These are phyloP conservation scores for Solea senegalensis DNA, from an alignment of 2,113 vertebrate genomes.

Conservation along the genomic window DNA sequence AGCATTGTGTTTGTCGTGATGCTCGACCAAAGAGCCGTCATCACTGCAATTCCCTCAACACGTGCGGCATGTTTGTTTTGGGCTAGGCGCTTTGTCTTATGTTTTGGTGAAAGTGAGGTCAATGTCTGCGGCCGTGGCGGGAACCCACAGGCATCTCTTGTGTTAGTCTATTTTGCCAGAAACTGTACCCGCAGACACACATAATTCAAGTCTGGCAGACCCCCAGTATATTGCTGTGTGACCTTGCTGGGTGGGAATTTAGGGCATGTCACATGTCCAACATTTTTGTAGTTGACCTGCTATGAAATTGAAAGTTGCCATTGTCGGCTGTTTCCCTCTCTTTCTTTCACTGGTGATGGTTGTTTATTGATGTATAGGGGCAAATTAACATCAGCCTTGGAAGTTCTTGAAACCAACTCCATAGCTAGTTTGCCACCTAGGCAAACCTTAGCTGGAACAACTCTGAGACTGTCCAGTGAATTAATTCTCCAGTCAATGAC, in stretches of 20 bases:
- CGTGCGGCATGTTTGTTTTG: slow-evolving; percentile 65
- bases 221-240: slow-evolving; percentile 28
- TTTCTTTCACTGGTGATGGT: neutral
- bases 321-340: slow-evolving; percentile 3
- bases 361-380: neutral
- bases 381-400: slow-evolving; percentile 1
- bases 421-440: neutral
- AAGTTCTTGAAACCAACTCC: neutral
- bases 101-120: slow-evolving; percentile 65
- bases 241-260: slow-evolving; percentile 46
- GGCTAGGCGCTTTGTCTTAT: slow-evolving; percentile 52
- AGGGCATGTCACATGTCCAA: slow-evolving; percentile 52
- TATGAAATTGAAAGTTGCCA: slow-evolving; percentile 22
- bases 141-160: slow-evolving; percentile 62
- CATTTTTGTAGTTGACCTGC: slow-evolving; percentile 1
- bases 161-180: slow-evolving; percentile 50
- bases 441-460: neutral
- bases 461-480: neutral
- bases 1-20: neutral
- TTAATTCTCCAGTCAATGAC: neutral
- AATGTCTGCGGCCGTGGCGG: slow-evolving; percentile 55
- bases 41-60: slow-evolving; percentile 36
- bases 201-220: slow-evolving; percentile 18
- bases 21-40: slow-evolving; percentile 5
- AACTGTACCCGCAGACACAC: neutral